Conservation (phyloP, 2,113 vertebrate genomes). For the Zeus faber region DNA sequence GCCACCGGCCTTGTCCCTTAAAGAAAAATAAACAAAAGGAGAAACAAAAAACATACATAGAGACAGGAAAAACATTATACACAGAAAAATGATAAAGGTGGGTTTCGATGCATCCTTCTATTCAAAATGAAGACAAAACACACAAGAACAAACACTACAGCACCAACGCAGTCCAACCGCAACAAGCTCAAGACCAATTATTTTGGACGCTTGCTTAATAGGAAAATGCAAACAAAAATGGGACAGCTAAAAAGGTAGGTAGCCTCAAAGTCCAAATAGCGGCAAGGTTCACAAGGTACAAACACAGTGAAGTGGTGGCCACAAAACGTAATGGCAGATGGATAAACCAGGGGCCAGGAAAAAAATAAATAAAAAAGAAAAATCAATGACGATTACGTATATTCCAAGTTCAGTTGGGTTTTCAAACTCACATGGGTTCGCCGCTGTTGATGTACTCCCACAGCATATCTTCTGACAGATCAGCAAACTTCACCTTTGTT, state of each 20-base stretch:
- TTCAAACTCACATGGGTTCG: conserved; percentile 89
- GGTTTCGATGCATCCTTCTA: too few relatives aligned
- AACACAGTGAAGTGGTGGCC: too few relatives aligned
- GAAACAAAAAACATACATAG: too few relatives aligned
- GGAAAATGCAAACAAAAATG: background rate
- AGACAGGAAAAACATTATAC: too few relatives aligned
- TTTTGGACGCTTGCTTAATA: background rate
- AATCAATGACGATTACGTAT: conserved; percentile 12
- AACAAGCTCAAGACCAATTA: too few relatives aligned
- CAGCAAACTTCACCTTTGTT: conserved; percentile 91
- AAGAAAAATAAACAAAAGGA: conserved; percentile 4
- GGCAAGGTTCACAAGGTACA: conserved; percentile 33
- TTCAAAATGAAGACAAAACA: too few relatives aligned
- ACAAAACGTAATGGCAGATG: background rate
- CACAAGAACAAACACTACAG: background rate
- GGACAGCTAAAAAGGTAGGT: conserved; percentile 40
- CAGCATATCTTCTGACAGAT: conserved; percentile 89
- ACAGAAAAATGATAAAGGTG: too few relatives aligned
- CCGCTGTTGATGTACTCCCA: conserved; percentile 96
- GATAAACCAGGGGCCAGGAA: background rate
- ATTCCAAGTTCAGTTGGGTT: conserved; percentile 3
- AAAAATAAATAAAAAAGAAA: background rate
- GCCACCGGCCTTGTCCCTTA: conserved; percentile 95
- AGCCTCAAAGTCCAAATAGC: conserved; percentile 58
- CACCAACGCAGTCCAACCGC: background rate